Evolutionary conservation across 2,888 invertebrate genomes (phyloP).

Genomic region (Xylota sylvarum): DNA sequence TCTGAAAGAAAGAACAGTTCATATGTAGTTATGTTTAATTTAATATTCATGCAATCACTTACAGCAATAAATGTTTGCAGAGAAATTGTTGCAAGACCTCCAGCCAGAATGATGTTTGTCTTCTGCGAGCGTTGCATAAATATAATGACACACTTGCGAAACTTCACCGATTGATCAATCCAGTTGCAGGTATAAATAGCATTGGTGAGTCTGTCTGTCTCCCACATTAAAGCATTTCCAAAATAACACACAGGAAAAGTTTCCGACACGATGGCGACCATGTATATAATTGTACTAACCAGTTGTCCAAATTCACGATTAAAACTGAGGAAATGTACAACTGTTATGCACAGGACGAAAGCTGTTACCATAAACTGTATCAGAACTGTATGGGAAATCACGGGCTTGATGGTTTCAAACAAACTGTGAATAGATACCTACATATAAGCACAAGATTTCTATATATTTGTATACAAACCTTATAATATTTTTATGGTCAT

Average conservation of each 20-base stretch:
- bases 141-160: conserved; percentile 40
- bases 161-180: conserved; percentile 37
- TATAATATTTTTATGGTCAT: conserved; percentile 41
- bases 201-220: conserved; percentile 25
- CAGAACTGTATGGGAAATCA: conserved; percentile 13
- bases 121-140: conserved; percentile 54
- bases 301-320: conserved; percentile 18
- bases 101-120: conserved; percentile 20
- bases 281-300: conserved; percentile 18
- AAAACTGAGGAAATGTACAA: conserved; percentile 21
- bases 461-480: conserved; percentile 16
- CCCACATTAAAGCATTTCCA: conserved; percentile 33
- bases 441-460: neutral
- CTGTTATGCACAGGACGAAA: conserved; percentile 30
- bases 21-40: neutral
- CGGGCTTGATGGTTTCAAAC: conserved; percentile 21
- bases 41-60: neutral
- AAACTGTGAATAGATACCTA: neutral
- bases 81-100: conserved; percentile 25
- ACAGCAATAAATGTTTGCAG: conserved; percentile 47
- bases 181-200: conserved; percentile 50
- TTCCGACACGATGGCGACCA: neutral
- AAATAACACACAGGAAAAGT: conserved; percentile 52
- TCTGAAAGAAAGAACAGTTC: conserved; percentile 7
- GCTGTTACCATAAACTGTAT: conserved; percentile 42